These are phyloP conservation scores for Stictocephala bisonia DNA, from an alignment of 2,888 invertebrate genomes.

Conservation along the genomic window DNA sequence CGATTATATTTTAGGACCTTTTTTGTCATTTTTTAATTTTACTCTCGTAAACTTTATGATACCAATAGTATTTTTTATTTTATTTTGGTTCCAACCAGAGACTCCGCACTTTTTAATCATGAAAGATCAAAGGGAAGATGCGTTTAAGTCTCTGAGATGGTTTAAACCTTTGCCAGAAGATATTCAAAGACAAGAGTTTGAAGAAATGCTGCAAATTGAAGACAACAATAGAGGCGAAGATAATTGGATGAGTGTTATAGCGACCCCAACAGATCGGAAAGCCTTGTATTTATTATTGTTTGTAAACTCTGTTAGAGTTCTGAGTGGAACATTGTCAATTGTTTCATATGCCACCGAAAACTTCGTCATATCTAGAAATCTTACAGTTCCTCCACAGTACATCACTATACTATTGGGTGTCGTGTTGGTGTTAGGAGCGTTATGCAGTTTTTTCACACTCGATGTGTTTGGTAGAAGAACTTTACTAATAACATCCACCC, in stretches of 20 bases:
- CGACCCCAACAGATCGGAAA: background rate
- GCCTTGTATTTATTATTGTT: constrained; percentile 41
- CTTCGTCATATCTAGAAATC: constrained; percentile 29
- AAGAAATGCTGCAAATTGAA: constrained; percentile 20
- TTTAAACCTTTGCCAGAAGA: constrained; percentile 61
- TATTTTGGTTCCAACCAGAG: constrained; percentile 47
- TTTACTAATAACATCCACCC: constrained; percentile 30
- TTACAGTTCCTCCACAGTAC: constrained; percentile 10
- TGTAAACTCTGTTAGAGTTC: constrained; percentile 22
- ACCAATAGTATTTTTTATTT: constrained; percentile 35
- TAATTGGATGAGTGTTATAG: constrained; percentile 35
- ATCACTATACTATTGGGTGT: constrained; percentile 19
- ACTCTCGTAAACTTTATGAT: constrained; percentile 64
- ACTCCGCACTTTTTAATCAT: constrained; percentile 50
- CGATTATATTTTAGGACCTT: constrained; percentile 51
- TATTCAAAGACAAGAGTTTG: constrained; percentile 60
- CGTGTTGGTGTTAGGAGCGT: constrained; percentile 4
- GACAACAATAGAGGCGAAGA: constrained; percentile 33
- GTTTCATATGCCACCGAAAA: constrained; percentile 41
- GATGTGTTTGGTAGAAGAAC: constrained; percentile 39
- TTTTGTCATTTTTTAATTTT: constrained; percentile 63
- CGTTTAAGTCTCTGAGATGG: constrained; percentile 38
- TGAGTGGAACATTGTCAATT: constrained; percentile 37
- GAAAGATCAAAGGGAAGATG: constrained; percentile 33
- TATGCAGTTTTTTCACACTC: constrained; percentile 36